Base-by-base conservation (phyloP, 2,113 vertebrate species). In the Zootoca vivipara region DNA sequence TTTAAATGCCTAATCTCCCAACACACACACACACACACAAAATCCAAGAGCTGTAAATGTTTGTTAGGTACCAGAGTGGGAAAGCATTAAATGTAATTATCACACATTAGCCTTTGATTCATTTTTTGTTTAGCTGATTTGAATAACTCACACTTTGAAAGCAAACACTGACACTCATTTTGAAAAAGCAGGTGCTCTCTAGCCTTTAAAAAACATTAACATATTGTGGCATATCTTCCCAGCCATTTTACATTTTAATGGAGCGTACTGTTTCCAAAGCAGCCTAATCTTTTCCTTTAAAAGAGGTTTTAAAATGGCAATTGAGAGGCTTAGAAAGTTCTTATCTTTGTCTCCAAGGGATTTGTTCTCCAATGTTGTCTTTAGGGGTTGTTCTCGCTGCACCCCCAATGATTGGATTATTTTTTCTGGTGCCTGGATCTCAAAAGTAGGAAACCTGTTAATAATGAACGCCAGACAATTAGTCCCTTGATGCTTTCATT, bases 161-260 rank as follows among this genome's bases (percentile, higher is more conserved):
- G 42, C 4, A 87, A 90, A 93, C 88, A 2, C 33, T 0, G 64
- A 91, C 40, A 67, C 85, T 80, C 90, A 83, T 18, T 77, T 83
- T 67, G n/a, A 73, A 28, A 86, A n/a, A 0, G 2, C 75, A 28
- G 26, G 1, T 74, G 90, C 24, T 91, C 24, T 62, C 0, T 1
- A 40, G 56, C 3, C 46, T 85, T 16, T 33, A 46, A 87, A 15
- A 65, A 24, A 1, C 15, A 28, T 4, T 83, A 83, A 85, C 89
- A 70, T 82, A 42, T 92, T 90, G 82, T 90, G 69, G 62, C 6
- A 2, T 70, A 83, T 74, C 92, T 74, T 91, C 92, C 90, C 67
- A 85, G 70, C 46, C 4, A 73, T 2, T 86, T 67, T 77, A 77
- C 13, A 77, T 86, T 93, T 81, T 16, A 85, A 38, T 67, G 12